phyloP scores from a whole-genome alignment of 2,888 invertebrate species.

The Macroteleia sp. region DNA sequence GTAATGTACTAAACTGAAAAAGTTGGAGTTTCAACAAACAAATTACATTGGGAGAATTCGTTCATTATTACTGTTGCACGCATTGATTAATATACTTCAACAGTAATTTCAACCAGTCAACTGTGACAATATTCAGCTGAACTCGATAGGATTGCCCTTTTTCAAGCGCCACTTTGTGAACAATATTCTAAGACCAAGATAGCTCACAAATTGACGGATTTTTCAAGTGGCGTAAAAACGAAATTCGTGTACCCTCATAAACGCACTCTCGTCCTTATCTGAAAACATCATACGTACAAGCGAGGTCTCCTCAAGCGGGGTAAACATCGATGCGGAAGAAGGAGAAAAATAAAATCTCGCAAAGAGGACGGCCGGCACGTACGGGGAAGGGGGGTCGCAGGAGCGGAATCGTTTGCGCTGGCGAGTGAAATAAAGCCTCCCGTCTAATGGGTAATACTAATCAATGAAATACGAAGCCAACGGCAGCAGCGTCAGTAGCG shows the following conservation, averaged over 20 bases:
- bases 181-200: too few relatives aligned
- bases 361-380: slow-evolving; percentile 20
- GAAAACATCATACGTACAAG: slow-evolving; percentile 55
- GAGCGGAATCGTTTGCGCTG: slow-evolving; percentile 62
- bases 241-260: slow-evolving; percentile 56
- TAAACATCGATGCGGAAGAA: slow-evolving; percentile 51
- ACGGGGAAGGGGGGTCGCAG: slow-evolving; percentile 33
- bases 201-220: too few relatives aligned
- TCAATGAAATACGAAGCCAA: slow-evolving; percentile 83
- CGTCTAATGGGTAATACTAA: slow-evolving; percentile 83
- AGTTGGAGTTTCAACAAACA: too few relatives aligned
- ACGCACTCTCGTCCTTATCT: slow-evolving; percentile 56
- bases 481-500: slow-evolving; percentile 60
- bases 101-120: too few relatives aligned
- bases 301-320: slow-evolving; percentile 46
- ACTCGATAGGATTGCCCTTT: too few relatives aligned
- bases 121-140: too few relatives aligned
- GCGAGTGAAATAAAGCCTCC: slow-evolving; percentile 79
- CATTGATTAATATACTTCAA: too few relatives aligned
- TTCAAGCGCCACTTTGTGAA: too few relatives aligned
- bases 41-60: too few relatives aligned
- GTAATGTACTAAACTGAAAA: too few relatives aligned
- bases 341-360: slow-evolving; percentile 44
- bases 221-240: too few relatives aligned
- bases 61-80: too few relatives aligned